Base-by-base conservation (phyloP, 1,140 invertebrate genomes). In the Bombyx mandarina region DNA sequence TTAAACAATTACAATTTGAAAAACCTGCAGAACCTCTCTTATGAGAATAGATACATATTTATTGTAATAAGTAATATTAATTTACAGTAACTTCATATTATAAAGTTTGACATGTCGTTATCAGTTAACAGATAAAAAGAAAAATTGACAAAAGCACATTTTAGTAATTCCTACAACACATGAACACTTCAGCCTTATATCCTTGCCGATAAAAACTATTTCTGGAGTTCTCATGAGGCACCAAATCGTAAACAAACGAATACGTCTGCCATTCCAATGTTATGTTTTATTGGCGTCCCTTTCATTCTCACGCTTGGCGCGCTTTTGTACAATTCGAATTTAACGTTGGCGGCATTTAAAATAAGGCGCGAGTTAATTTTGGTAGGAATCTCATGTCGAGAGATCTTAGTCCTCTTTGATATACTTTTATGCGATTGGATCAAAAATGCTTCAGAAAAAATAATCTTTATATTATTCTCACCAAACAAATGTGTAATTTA, bases 221-320 rank as follows among this genome's bases (percentile, higher is more conserved):
- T 84, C 78, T 73, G 77, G 73, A 69, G 75, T 71, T 75, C 71
- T 68, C 67, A 74, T 65, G 69, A 81, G 82, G 81, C 79, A 84
- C 72, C 79, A 84, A 84, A 83, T 84, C 77, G 81, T 83, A 86
- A 86, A 86, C 83, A 86, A 86, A 84, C 79, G 79, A 84, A 84
- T 77, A 77, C 67, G 69, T 68, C 67, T 69, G 61, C 67, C 73
- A 79, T 77, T 77, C 75, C 80, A 76, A 72, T 67, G 75, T 73
- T 66, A 67, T 86, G 80, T 86, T 86, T 86, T 86, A 86, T 85
- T 85, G 82, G 82, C 77, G 67, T 86, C 83, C 75, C 83, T 85
- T 82, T 86, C 81, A 56, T 73, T 63, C 83, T 60, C 63, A 79
- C 75, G 71, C 79, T 86, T 86, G 74, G 79, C 81, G 83, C 83